A percentile compares a stretch with the other conserved stretches of the same genome.
Conservation (phyloP, 2,888 invertebrate genomes). For the Malthinus flaveolus region DNA sequence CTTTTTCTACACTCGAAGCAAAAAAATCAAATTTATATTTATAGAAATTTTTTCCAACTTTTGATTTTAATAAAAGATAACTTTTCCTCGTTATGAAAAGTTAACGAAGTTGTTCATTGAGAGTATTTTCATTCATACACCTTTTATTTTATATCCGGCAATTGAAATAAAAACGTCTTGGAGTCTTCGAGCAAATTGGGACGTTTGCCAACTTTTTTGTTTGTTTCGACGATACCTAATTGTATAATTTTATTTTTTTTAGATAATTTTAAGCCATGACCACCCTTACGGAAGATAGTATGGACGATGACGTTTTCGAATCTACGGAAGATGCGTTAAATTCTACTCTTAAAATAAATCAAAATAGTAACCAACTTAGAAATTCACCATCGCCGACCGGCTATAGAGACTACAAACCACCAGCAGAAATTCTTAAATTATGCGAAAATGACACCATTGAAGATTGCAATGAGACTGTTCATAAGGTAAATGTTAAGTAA, state of each 20-base stretch:
- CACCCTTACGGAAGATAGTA: slow-evolving; percentile 66
- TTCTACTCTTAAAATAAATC: slow-evolving; percentile 39
- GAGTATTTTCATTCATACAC: too few relatives aligned
- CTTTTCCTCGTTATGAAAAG: too few relatives aligned
- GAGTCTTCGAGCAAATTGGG: too few relatives aligned
- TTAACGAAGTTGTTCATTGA: too few relatives aligned
- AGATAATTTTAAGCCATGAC: not conserved
- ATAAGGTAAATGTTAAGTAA: slow-evolving; percentile 59
- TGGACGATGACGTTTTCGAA: slow-evolving; percentile 85
- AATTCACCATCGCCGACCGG: slow-evolving; percentile 76
- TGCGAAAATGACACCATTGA: slow-evolving; percentile 56
- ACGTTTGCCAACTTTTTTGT: too few relatives aligned
- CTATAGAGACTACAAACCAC: slow-evolving; percentile 78
- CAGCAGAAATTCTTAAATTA: slow-evolving; percentile 66
- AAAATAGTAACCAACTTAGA: slow-evolving; percentile 41
- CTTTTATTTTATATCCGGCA: too few relatives aligned
- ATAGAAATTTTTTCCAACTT: too few relatives aligned
- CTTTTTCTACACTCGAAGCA: too few relatives aligned
- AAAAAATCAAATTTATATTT: too few relatives aligned
- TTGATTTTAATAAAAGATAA: too few relatives aligned
- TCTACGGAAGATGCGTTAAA: slow-evolving; percentile 57
- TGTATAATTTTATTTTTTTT: not conserved
- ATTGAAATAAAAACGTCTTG: too few relatives aligned
- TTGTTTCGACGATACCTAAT: too few relatives aligned
- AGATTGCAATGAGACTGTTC: slow-evolving; percentile 64